phyloP scores from a whole-genome alignment of 2,797 vertebrate genomes.

The Notolabrus celidotus region DNA sequence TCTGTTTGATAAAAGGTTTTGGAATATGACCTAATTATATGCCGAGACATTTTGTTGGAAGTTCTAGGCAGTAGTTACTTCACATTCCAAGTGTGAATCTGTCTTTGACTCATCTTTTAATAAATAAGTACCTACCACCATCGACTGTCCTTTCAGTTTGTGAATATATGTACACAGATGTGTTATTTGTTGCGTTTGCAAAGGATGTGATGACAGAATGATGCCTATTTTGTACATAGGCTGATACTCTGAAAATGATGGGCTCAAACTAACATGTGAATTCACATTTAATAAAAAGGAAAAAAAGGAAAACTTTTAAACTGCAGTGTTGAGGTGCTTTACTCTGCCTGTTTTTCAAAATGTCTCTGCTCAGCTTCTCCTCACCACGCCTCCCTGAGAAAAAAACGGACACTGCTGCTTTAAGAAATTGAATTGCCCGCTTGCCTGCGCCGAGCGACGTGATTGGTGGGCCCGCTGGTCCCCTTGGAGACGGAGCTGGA shows the following conservation, averaged over 20 bases:
- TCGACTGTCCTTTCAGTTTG: conserved; percentile 85
- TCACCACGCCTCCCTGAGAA: conserved; percentile 21
- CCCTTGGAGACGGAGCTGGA: conserved; percentile 81
- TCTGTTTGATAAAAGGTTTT: conserved; percentile 87
- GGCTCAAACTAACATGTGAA: conserved; percentile 83
- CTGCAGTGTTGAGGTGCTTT: conserved; percentile 69
- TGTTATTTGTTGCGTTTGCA: conserved; percentile 77
- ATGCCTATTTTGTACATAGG: conserved; percentile 81
- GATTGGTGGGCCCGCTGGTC: conserved; percentile 83
- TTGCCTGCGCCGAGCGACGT: conserved; percentile 59
- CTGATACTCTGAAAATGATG: conserved; percentile 74
- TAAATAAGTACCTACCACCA: conserved; percentile 90
- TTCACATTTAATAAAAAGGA: conserved; percentile 83
- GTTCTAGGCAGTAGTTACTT: conserved; percentile 86
- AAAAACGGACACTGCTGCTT: conserved; percentile 75
- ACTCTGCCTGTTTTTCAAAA: conserved; percentile 45
- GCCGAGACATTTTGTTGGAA: conserved; percentile 81
- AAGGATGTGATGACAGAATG: conserved; percentile 79
- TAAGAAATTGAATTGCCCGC: conserved; percentile 88
- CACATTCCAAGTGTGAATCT: conserved; percentile 89
- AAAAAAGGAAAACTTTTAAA: conserved; percentile 71
- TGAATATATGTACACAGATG: conserved; percentile 83
- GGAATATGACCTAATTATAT: conserved; percentile 87
- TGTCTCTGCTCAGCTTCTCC: conserved; percentile 19
- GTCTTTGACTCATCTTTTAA: conserved; percentile 89